These are phyloP conservation scores for Apis florea DNA, from an alignment of 1,140 invertebrate genomes.

Conservation along the genomic window DNA sequence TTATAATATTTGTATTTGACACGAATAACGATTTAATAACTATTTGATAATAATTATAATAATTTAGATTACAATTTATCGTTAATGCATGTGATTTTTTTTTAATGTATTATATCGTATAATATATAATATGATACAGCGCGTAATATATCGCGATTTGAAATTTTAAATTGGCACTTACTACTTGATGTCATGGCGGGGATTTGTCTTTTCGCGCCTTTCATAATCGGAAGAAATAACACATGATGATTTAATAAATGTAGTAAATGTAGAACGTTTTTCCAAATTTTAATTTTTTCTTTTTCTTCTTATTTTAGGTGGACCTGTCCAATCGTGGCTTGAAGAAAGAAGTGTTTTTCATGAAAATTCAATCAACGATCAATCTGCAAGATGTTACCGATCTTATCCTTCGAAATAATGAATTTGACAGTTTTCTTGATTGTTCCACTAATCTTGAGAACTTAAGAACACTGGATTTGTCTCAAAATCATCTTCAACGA, in stretches of 20 bases:
- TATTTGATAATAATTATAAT: background rate
- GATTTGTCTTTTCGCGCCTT: background rate
- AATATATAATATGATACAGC: no score
- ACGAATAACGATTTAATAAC: background rate
- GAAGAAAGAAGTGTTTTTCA: slow-evolving; percentile 75
- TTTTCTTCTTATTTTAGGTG: slow-evolving; percentile 62
- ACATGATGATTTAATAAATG: no score
- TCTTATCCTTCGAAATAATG: slow-evolving; percentile 73
- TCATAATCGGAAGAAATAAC: background rate
- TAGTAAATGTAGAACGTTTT: background rate
- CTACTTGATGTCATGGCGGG: background rate
- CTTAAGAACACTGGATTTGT: slow-evolving; percentile 71
- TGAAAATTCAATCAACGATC: slow-evolving; percentile 66
- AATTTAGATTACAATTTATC: no score
- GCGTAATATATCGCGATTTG: background rate
- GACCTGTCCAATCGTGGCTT: slow-evolving; percentile 70
- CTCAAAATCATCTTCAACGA: slow-evolving; percentile 74
- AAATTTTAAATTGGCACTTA: background rate
- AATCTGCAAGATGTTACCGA: slow-evolving; percentile 69
- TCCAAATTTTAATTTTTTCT: background rate
- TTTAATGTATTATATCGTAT: background rate
- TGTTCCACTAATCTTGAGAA: slow-evolving; percentile 74
- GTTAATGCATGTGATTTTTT: no score
- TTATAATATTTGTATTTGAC: background rate
- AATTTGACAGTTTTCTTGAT: slow-evolving; percentile 77